A percentile compares a stretch with the other conserved stretches of the same genome.
These are phyloP conservation scores for Macrophya annulata DNA, from an alignment of 2,888 invertebrate genomes.

Conservation along the genomic window DNA sequence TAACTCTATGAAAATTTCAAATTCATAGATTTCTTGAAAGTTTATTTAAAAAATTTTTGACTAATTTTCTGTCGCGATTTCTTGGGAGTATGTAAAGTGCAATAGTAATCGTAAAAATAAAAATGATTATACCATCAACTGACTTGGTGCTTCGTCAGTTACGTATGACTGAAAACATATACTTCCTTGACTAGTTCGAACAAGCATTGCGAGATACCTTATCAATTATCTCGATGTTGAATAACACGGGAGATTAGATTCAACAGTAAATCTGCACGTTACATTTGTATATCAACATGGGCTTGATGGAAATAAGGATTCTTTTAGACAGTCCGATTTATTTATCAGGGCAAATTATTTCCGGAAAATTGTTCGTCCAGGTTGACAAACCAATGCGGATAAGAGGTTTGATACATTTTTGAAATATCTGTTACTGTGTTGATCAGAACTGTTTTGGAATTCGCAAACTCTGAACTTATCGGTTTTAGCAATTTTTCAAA, in stretches of 20 bases:
- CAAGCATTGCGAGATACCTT: too few species aligned
- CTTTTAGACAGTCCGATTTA: conserved; percentile 4
- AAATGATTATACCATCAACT: too few species aligned
- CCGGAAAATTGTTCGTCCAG: conserved; percentile 8
- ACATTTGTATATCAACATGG: background rate
- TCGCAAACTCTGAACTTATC: background rate
- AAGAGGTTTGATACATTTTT: background rate
- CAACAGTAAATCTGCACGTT: too few species aligned
- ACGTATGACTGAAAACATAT: too few species aligned
- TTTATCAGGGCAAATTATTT: conserved; percentile 12
- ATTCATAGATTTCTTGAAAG: background rate
- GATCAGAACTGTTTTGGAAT: too few species aligned
- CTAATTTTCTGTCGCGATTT: background rate
- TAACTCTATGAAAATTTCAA: background rate
- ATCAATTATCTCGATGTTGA: too few species aligned
- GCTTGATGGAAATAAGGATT: background rate
- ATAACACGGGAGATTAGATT: too few species aligned
- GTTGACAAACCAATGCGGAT: conserved; percentile 5
- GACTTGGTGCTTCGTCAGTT: too few species aligned
- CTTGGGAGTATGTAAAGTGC: too few species aligned
- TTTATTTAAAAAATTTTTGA: background rate
- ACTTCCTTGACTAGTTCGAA: too few species aligned
- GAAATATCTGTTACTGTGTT: too few species aligned
- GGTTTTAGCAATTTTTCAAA: conserved; percentile 3
- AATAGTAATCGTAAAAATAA: too few species aligned